Conservation (phyloP, 92 coral and sea anemone genomes). For the Porites lobata region DNA sequence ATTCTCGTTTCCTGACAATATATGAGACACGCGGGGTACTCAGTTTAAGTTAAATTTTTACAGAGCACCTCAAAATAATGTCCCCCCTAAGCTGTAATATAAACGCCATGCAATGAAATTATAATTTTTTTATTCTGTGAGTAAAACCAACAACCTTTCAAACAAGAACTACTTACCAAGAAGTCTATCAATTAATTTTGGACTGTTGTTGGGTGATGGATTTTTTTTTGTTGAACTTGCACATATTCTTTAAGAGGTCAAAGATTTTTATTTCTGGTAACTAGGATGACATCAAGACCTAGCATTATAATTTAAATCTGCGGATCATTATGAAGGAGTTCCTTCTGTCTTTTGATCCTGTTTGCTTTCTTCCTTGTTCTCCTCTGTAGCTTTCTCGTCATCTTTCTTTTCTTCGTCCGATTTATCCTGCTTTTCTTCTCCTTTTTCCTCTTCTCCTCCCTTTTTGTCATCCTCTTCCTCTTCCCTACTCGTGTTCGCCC, state of each 20-base stretch:
- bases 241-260: not conserved
- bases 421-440: slow-evolving; percentile 41
- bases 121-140: too few species aligned
- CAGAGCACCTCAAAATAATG: too few species aligned
- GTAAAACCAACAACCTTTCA: not conserved
- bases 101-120: too few species aligned
- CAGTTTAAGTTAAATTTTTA: too few species aligned
- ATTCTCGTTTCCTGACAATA: too few species aligned
- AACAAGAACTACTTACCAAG: not conserved
- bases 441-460: slow-evolving; percentile 50
- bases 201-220: not conserved
- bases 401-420: slow-evolving; percentile 72
- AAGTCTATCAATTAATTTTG: not conserved
- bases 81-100: too few species aligned
- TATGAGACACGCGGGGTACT: too few species aligned
- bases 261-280: not conserved
- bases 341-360: slow-evolving; percentile 61
- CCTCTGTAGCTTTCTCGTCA: slow-evolving; percentile 52
- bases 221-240: not conserved
- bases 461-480: slow-evolving; percentile 69
- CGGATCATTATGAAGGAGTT: slow-evolving; percentile 43
- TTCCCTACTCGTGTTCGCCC: slow-evolving; percentile 84
- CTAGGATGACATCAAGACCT: not conserved
- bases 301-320: not conserved
- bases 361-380: slow-evolving; percentile 53